phyloP scores from a whole-genome alignment of 2,113 vertebrate genomes.

The Oostethus manadensis region DNA sequence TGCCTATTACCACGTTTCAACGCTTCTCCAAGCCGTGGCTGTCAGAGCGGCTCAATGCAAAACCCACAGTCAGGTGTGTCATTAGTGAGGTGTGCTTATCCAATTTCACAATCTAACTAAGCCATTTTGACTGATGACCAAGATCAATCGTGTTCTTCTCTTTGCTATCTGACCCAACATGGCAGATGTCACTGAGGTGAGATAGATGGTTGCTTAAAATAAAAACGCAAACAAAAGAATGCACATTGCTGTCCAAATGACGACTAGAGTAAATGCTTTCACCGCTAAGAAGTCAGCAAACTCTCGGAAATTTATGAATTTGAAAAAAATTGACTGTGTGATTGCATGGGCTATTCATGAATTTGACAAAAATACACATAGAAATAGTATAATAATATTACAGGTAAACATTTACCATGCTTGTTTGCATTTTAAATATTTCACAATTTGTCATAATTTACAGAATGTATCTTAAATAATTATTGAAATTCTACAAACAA shows the following conservation, averaged over 20 bases:
- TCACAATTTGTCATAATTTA: no score
- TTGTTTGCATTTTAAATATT: no score
- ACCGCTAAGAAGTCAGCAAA: not conserved
- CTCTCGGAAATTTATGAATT: not conserved
- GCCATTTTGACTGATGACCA: no score
- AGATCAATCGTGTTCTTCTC: no score
- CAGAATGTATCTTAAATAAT: no score
- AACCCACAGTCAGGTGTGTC: not conserved
- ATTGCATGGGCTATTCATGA: not conserved
- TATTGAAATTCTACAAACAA: no score
- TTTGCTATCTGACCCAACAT: no score
- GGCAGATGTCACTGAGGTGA: no score
- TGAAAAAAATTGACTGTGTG: not conserved
- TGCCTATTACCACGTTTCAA: constrained; percentile 9
- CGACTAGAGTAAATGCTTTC: not conserved
- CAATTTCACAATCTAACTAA: no score
- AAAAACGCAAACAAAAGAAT: no score
- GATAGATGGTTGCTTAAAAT: no score
- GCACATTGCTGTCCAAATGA: not conserved
- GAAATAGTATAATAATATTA: not conserved
- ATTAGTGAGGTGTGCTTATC: not conserved
- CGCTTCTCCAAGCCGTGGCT: constrained; percentile 9
- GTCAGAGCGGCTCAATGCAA: not conserved
- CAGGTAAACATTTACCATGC: no score
- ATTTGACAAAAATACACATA: constrained; percentile 1